Percentiles rank a stretch among this genome's conserved stretches.
Conservation (phyloP, 2,797 vertebrate genomes). For the Hephaestus fuliginosus region DNA sequence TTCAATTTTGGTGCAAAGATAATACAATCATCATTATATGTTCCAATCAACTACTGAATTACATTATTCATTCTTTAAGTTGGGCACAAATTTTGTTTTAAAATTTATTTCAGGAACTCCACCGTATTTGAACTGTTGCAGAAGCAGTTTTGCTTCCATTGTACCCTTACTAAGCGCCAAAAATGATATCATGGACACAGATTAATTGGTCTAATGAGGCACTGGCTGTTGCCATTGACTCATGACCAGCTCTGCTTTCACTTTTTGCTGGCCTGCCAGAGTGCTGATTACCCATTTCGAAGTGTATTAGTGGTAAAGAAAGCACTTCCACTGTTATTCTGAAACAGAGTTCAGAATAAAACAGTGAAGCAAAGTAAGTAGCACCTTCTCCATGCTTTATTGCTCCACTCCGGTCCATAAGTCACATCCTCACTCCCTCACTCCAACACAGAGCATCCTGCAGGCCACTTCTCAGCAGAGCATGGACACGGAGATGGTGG, state of each 20-base stretch:
- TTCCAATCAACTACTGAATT: background rate
- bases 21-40: background rate
- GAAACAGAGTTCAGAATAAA: background rate
- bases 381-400: background rate
- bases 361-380: background rate
- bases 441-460: background rate
- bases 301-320: background rate
- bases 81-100: background rate
- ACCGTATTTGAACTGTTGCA: background rate
- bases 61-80: background rate
- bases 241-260: conserved; percentile 2
- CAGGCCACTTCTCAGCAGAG: background rate
- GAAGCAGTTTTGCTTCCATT: background rate
- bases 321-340: background rate
- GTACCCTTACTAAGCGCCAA: conserved; percentile 5
- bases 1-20: background rate
- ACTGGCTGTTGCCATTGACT: conserved; percentile 6
- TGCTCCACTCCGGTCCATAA: background rate
- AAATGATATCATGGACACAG: conserved; percentile 18
- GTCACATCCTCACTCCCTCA: background rate
- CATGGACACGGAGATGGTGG: background rate
- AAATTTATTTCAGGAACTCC: background rate
- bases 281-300: background rate
- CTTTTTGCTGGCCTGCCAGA: background rate
- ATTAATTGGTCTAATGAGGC: conserved; percentile 33